Percentiles rank a stretch among this genome's conserved stretches.
phyloP scores from a whole-genome alignment of 2,113 vertebrate genomes.

The Sinocyclocheilus rhinocerous region DNA sequence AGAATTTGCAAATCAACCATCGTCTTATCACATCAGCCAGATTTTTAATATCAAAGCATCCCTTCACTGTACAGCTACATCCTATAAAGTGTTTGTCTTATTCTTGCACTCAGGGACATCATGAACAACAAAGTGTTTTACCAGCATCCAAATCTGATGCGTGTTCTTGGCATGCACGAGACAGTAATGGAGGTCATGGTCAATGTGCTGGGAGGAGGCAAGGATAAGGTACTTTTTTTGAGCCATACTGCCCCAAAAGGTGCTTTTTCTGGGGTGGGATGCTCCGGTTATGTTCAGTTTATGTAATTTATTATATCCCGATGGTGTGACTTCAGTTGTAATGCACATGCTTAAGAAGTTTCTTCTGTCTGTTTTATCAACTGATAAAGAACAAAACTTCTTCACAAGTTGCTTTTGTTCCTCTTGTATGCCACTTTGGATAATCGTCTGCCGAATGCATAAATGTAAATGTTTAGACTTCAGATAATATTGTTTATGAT shows the following conservation, averaged over 20 bases:
- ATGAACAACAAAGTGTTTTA: conserved; percentile 99
- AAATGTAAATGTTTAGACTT: not conserved
- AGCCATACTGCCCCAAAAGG: not conserved
- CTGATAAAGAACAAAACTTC: no score
- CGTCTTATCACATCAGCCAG: not conserved
- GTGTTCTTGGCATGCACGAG: conserved; percentile 97
- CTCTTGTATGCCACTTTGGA: not conserved
- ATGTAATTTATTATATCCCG: not conserved
- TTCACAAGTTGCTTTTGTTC: not conserved
- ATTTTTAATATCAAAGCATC: conserved; percentile 9
- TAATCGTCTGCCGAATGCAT: not conserved
- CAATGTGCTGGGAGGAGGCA: conserved; percentile 93
- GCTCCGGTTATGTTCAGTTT: not conserved
- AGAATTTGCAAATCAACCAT: not conserved
- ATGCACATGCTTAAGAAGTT: not conserved
- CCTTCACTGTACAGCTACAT: not conserved
- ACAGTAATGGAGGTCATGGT: conserved; percentile 99
- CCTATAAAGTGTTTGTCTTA: not conserved
- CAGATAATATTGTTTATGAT: not conserved
- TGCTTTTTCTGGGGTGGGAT: not conserved
- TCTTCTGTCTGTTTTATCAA: no score
- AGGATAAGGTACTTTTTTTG: conserved; percentile 82
- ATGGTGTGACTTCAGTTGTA: not conserved
- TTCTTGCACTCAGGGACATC: conserved; percentile 82
- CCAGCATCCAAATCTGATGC: conserved; percentile 97